These are phyloP conservation scores for Eurypyga helias DNA, from an alignment of 2,113 vertebrate species.

Conservation along the genomic window DNA sequence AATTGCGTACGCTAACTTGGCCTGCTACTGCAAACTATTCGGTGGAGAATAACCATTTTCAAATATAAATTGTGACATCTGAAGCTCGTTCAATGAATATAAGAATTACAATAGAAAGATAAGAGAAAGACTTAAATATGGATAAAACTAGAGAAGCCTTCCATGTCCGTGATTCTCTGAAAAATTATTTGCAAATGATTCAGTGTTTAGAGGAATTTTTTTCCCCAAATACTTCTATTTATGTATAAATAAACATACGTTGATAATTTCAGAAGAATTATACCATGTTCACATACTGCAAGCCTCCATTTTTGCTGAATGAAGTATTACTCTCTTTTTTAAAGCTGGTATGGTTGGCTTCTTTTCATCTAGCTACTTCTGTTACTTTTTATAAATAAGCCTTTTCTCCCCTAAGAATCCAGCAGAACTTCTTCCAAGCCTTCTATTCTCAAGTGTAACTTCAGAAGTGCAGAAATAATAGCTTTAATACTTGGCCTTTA, in stretches of 20 bases:
- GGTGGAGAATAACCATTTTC: background rate
- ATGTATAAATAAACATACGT: background rate
- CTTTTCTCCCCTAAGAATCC: conserved; percentile 19
- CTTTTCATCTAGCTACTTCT: conserved; percentile 52
- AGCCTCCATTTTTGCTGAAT: background rate
- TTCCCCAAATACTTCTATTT: background rate
- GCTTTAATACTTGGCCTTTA: conserved; percentile 62
- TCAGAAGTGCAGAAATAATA: conserved; percentile 46
- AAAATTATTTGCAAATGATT: background rate
- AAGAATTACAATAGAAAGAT: background rate
- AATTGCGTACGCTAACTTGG: background rate
- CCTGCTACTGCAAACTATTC: background rate
- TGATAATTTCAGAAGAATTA: background rate
- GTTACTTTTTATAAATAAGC: conserved; percentile 50
- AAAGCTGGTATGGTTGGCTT: background rate
- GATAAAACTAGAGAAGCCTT: background rate
- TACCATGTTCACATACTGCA: background rate
- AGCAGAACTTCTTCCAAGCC: conserved; percentile 45
- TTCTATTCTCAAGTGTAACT: conserved; percentile 55
- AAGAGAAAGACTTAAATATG: background rate
- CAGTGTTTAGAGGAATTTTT: background rate
- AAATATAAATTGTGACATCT: background rate
- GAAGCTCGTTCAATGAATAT: background rate
- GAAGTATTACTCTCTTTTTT: background rate
- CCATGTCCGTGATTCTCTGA: background rate